Evolutionary conservation across 1,140 invertebrate genomes (phyloP).

Genomic region (Triops longicaudatus): DNA sequence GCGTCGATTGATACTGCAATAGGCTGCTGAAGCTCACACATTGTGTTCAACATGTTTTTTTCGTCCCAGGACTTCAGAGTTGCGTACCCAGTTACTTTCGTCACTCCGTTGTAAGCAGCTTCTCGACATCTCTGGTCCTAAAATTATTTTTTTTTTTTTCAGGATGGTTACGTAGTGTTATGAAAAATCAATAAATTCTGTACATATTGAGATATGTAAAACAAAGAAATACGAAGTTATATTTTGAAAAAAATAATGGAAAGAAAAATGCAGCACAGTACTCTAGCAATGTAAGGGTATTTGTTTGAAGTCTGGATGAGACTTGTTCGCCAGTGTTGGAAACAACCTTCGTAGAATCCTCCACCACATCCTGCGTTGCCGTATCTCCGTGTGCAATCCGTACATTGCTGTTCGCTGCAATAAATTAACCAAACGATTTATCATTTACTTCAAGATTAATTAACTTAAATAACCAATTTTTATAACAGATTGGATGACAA

Average conservation of each 20-base stretch:
- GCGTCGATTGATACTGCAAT: not conserved
- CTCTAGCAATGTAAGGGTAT: not conserved
- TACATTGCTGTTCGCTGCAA: conserved; percentile 27
- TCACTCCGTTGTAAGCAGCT: not conserved
- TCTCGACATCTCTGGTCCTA: no score
- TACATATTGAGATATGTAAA: no score
- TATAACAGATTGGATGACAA: no score
- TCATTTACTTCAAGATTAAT: no score
- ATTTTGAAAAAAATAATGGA: no score
- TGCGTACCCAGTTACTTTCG: not conserved
- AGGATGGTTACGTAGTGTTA: no score
- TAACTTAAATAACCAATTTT: no score
- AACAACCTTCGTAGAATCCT: conserved; percentile 20
- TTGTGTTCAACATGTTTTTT: not conserved
- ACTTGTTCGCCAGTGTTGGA: not conserved
- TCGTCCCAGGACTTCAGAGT: not conserved
- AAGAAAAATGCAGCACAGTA: no score
- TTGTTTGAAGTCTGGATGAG: not conserved
- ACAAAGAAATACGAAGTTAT: no score
- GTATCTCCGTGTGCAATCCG: conserved; percentile 16
- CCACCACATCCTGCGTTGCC: conserved; percentile 14
- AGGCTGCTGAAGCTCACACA: not conserved
- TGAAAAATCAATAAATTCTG: no score
- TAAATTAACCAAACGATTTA: no score
- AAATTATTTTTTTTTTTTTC: no score